phyloP scores from a whole-genome alignment of 2,888 invertebrate genomes.

The Drosophila buzzatii region DNA sequence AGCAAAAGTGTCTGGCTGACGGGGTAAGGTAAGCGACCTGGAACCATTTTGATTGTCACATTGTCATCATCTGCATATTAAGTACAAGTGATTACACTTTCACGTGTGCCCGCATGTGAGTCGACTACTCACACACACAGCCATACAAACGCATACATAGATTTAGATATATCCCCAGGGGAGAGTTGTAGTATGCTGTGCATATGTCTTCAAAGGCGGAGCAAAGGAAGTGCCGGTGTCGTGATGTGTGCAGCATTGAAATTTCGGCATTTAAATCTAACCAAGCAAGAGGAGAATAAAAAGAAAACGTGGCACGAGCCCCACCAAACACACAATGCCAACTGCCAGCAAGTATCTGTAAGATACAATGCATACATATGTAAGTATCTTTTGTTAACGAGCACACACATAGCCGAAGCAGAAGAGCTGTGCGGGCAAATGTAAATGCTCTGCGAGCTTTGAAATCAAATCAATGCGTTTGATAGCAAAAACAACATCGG shows the following conservation, averaged over 20 bases:
- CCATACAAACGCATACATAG: slow-evolving; percentile 8
- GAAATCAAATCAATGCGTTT: slow-evolving; percentile 73
- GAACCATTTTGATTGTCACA: slow-evolving; percentile 80
- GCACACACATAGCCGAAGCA: slow-evolving; percentile 41
- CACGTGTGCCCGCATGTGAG: slow-evolving; percentile 45
- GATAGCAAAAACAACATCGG: slow-evolving; percentile 52
- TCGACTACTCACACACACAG: neutral
- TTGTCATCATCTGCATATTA: slow-evolving; percentile 79
- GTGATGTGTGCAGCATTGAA: slow-evolving; percentile 75
- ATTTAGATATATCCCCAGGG: slow-evolving; percentile 37
- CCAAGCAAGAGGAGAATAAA: slow-evolving; percentile 62
- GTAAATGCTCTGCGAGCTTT: slow-evolving; percentile 69
- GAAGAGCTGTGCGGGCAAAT: slow-evolving; percentile 54
- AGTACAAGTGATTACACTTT: slow-evolving; percentile 78
- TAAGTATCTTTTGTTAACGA: slow-evolving; percentile 78
- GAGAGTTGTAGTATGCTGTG: slow-evolving; percentile 7
- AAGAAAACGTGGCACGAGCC: slow-evolving; percentile 37
- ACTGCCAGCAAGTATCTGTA: slow-evolving; percentile 47
- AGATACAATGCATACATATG: slow-evolving; percentile 61
- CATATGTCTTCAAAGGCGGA: slow-evolving; percentile 20
- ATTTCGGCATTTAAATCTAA: slow-evolving; percentile 78
- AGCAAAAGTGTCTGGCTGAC: slow-evolving; percentile 18
- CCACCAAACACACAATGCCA: slow-evolving; percentile 31
- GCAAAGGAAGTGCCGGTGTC: slow-evolving; percentile 10
- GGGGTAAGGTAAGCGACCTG: slow-evolving; percentile 59